phyloP scores from a whole-genome alignment of 2,797 vertebrate genomes.

The Taeniopygia guttata region DNA sequence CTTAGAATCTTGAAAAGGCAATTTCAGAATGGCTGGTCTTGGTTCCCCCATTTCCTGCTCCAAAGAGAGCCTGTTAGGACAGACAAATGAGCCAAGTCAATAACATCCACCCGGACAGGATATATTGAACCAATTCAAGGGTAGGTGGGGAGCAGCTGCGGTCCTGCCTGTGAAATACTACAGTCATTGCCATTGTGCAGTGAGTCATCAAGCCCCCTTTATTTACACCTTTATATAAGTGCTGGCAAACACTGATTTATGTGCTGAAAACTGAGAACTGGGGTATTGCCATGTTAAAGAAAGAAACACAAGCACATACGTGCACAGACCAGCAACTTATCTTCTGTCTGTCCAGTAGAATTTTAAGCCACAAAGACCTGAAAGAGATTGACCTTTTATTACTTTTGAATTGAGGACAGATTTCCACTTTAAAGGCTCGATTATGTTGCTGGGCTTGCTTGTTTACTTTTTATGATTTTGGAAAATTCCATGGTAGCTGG shows the following conservation, averaged over 20 bases:
- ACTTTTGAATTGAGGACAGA: slow-evolving; percentile 62
- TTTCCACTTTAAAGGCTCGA: slow-evolving; percentile 51
- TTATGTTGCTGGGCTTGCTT: slow-evolving; percentile 50
- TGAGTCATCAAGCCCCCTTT: slow-evolving; percentile 69
- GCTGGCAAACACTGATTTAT: slow-evolving; percentile 65
- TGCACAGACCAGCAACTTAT: background rate
- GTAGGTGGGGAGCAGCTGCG: slow-evolving; percentile 79
- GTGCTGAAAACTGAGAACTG: slow-evolving; percentile 42
- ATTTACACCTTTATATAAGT: slow-evolving; percentile 66
- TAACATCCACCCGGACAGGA: slow-evolving; percentile 78
- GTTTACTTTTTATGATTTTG: slow-evolving; percentile 60
- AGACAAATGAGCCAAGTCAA: slow-evolving; percentile 83
- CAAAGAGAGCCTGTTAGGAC: slow-evolving; percentile 44
- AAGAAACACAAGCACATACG: background rate
- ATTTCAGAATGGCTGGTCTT: background rate
- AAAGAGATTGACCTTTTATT: slow-evolving; percentile 68
- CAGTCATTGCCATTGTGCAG: slow-evolving; percentile 66
- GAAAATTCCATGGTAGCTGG: slow-evolving; percentile 52
- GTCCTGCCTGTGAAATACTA: slow-evolving; percentile 73
- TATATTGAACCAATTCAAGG: slow-evolving; percentile 87
- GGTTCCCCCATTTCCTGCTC: background rate
- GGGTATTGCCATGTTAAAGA: background rate
- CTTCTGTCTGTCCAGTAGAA: background rate
- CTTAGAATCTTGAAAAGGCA: background rate
- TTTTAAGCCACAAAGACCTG: slow-evolving; percentile 41